Conservation (phyloP, 2,113 vertebrate species). For the Stercorarius parasiticus region DNA sequence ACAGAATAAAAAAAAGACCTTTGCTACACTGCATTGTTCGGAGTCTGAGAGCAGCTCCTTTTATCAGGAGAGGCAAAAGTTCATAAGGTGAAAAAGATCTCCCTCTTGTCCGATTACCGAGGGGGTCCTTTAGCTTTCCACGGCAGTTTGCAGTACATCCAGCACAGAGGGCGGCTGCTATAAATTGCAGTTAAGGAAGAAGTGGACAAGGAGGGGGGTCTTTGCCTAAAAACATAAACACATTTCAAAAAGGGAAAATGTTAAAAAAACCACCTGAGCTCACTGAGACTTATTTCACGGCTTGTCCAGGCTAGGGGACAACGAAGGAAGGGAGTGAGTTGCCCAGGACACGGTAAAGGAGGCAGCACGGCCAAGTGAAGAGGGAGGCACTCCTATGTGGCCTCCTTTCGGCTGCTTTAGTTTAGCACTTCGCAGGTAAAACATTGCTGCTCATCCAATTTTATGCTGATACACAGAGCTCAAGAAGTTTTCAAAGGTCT, state of each 20-base stretch:
- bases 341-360: background rate
- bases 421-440: background rate
- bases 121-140: background rate
- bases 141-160: background rate
- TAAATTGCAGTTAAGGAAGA: background rate
- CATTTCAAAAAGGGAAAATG: background rate
- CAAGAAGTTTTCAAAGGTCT: background rate
- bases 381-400: background rate
- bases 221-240: background rate
- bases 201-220: background rate
- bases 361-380: background rate
- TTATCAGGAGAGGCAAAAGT: background rate
- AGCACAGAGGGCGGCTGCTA: background rate
- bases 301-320: background rate
- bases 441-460: background rate
- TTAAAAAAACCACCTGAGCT: background rate
- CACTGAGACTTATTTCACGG: background rate
- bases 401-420: background rate
- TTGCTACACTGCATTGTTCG: background rate
- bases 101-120: fast-evolving
- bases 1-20: background rate
- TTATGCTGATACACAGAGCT: background rate
- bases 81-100: background rate
- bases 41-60: background rate
- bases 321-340: background rate